Evolutionary conservation across 2,113 vertebrate genomes (phyloP), one percentile per base, ranked within the genome.

Genomic region (Ammodytes dubius): DNA sequence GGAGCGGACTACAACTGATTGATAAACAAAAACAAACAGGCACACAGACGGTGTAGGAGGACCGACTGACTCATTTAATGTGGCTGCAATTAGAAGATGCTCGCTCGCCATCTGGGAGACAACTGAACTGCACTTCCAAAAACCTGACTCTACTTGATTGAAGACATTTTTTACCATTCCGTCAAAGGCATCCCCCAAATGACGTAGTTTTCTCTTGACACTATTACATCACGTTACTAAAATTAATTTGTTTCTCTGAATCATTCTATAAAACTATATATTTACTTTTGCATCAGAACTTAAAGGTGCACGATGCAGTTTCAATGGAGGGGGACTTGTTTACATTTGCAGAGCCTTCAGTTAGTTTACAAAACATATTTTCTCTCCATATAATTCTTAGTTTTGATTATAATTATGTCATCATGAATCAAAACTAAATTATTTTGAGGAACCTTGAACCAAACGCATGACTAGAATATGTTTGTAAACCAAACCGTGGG

Each of bases 61-160:
- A 74, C 27, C 68, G 79, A 76, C 58, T 83, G 79, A 88, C 75
- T 87, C 82, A 85, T 88, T 45, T 69, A 50, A 88, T 77, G 54
- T 57, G 50, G 83, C 68, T 80, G 76, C 71, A 76, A 72, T 85
- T 79, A 79, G 50, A 76, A 71, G 52, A 67, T 17, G 74, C 69
- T 77, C 52, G 4, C 45, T 27, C 9, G 2, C 83, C 72, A 85
- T 82, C 79, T 85, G 85, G 61, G 35, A 47, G 27, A 54, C 68
- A 63, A 63, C 64, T 69, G 46, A 68, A 27, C 27, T 8, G 42
- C 60, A 75, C 43, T 27, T 68, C 60, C 63, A n/a, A 73, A 61
- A 53, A 60, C 27, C 9, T 13, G 19, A 45, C 42, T 63, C 17
- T 27, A 2, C 27, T 63, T 50, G 14, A 57, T 47, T 40, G 4